Evolutionary conservation across 2,888 invertebrate species (phyloP), one percentile per base, ranked within the genome.

Genomic region (Meandrusa payeni): DNA sequence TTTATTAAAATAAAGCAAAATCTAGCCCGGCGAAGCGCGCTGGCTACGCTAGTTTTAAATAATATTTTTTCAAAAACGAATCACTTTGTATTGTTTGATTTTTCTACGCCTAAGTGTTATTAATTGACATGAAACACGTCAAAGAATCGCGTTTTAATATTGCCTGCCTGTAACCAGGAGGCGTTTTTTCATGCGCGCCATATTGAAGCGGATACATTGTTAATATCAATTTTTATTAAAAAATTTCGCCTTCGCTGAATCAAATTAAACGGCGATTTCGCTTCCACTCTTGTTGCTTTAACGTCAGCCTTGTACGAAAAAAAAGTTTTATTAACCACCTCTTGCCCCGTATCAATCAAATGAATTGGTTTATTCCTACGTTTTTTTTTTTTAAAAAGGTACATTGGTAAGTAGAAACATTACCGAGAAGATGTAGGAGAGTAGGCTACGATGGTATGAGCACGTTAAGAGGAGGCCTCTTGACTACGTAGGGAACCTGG

Each of bases 291-390:
- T 44, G 32, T 43, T 69, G 61, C 50, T 54, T 48, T 58, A 52
- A 54, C 56, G 58, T 58, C 55, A 44, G 51, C 53, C 48, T 42
- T 46, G 52, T 51, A 41, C 51, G 59, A 62, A 65, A 59, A 67
- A 65, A 65, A 57, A 66, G 67, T 71, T 68, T 69, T 63, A 70
- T 70, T 68, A 67, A 67, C 48, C 52, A 64, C 46, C 50, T 34
- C 57, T 66, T 61, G 63, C 54, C 55, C 62, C 55, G 64, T 59
- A 72, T 69, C 72, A 71, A 75, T 78, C 67, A 70, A 60, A 64
- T 68, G 69, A 70, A 78, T 73, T 76, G 76, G 57, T 54, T 58
- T 52, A 50, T n/a, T n/a, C n/a, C n/a, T n/a, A n/a, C n/a, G n/a
- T n/a, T n/a, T n/a, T n/a, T n/a, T n/a, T n/a, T n/a, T n/a, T n/a